Conservation (phyloP, 2,888 invertebrate species). For the Euclidia mi region DNA sequence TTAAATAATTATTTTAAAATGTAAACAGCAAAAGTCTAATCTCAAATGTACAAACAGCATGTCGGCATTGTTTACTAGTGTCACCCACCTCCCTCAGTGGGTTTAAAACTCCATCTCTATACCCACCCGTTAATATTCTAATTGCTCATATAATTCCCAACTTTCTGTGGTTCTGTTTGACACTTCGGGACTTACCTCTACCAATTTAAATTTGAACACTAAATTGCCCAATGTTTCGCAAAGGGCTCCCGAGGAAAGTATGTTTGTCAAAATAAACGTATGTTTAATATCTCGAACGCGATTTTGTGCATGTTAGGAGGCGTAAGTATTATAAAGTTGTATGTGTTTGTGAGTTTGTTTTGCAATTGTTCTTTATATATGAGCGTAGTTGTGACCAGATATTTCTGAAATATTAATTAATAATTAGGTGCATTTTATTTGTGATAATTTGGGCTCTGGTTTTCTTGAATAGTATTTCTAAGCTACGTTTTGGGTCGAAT, state of each 20-base stretch:
- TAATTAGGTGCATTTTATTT: no score
- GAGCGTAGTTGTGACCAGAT: background rate
- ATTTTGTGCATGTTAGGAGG: background rate
- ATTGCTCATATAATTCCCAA: slow-evolving; percentile 55
- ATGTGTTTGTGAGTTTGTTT: slow-evolving; percentile 12
- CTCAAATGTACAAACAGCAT: background rate
- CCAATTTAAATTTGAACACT: slow-evolving; percentile 35
- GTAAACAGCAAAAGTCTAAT: background rate
- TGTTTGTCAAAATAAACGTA: slow-evolving; percentile 18
- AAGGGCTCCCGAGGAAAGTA: slow-evolving; percentile 16
- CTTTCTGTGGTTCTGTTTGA: slow-evolving; percentile 47
- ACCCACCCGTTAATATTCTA: slow-evolving; percentile 45
- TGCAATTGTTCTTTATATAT: slow-evolving; percentile 1
- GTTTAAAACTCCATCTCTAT: slow-evolving; percentile 5
- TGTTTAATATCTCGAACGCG: slow-evolving; percentile 7
- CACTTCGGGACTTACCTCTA: slow-evolving; percentile 33
- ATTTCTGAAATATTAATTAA: no score
- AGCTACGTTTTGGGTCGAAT: no score
- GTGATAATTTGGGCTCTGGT: no score
- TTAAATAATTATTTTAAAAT: no score
- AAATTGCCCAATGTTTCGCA: slow-evolving; percentile 23
- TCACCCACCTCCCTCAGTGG: background rate
- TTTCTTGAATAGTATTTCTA: no score
- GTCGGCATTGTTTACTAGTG: background rate
- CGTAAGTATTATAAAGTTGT: background rate